Evolutionary conservation across 1,140 invertebrate species (phyloP), one percentile per base, ranked within the genome.

Genomic region (Batillaria attramentaria): DNA sequence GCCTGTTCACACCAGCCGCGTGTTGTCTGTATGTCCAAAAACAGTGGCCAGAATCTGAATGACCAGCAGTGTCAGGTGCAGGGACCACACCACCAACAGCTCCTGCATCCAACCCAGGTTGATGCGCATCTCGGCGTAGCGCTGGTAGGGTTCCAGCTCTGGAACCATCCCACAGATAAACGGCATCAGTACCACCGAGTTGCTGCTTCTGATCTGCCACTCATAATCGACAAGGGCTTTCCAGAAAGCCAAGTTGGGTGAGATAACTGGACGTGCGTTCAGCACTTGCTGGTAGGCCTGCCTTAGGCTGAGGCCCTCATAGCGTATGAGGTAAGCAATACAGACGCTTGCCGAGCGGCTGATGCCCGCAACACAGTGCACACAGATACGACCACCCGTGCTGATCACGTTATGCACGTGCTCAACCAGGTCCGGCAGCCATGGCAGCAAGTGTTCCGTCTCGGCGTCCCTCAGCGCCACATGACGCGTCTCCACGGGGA

Each of bases 201-300:
- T 87, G 35, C 37, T 35, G 5, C 84, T 93, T 93, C 84, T 82
- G 1, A 95, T 85, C 57, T 93, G 90, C 78, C 93, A 91, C 90
- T 98, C 97, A 84, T 83, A 98, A 92, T 91, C 87, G 10, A 93
- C 90, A 28, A 98, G 92, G 88, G 97, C 96, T 73, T 94, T 93
- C 93, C 97, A 97, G 92, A 98, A 98, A 5, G 95, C 95, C 6
- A 94, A 93, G 88, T 98, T 98, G 0, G 97, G 97, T 81, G 94
- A 93, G 73, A 97, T 94, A 87, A 95, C 94, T 1, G 95, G 93
- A 80, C 97, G 90, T 50, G 89, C 84, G 1, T 90, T 84, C 74
- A 93, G 93, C 0, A 97, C 93, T 86, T 95, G 94, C 31, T 93
- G 91, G 89, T 95, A 97, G 2, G 96, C 95, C 75, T 96, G 93